Evolutionary conservation across 2,888 invertebrate species (phyloP).

Genomic region (Bombylius discolor): DNA sequence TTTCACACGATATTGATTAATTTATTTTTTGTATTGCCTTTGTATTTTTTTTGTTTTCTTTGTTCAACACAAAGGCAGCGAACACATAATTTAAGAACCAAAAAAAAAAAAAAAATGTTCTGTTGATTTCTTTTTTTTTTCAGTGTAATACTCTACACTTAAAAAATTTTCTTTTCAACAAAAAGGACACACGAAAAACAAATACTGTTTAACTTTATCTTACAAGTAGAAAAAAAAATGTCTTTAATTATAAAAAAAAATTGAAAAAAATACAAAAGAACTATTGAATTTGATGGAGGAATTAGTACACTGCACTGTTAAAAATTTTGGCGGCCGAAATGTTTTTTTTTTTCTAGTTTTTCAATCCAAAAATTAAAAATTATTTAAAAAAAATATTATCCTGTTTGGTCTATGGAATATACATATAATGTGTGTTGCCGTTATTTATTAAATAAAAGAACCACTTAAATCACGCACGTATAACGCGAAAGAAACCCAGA

Average conservation of each 20-base stretch:
- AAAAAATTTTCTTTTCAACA: no score
- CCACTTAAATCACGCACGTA: neutral
- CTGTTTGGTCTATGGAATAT: neutral
- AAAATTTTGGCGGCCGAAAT: conserved; percentile 8
- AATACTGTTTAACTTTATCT: no score
- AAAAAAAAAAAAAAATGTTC: no score
- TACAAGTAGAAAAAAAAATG: no score
- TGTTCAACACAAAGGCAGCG: neutral
- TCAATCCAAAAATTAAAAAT: no score
- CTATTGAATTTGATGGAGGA: no score
- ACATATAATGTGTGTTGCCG: neutral
- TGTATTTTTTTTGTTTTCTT: neutral
- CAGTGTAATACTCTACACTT: no score
- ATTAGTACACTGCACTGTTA: neutral
- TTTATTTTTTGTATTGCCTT: neutral
- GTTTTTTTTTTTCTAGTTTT: neutral
- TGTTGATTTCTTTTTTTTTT: no score
- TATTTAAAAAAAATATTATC: neutral
- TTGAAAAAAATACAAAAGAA: no score
- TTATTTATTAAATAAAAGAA: neutral
- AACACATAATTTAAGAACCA: no score
- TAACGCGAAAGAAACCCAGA: neutral
- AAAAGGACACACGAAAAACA: no score
- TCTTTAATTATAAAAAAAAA: no score
- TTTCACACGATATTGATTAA: neutral